These are phyloP conservation scores for Enteromius trimaculatus DNA, from an alignment of 2,797 vertebrate species.

Conservation along the genomic window DNA sequence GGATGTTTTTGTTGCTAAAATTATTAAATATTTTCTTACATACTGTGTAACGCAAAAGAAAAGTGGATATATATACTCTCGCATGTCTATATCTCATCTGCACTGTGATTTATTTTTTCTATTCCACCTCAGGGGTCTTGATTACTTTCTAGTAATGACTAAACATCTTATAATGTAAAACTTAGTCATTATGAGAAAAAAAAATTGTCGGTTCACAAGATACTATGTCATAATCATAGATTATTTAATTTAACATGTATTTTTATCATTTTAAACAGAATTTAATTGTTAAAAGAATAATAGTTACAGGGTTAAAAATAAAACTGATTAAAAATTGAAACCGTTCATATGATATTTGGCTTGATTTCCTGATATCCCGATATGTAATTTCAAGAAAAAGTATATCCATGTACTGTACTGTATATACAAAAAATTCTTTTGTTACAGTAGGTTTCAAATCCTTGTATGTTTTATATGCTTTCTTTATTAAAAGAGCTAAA, in stretches of 20 bases:
- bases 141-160: conserved; percentile 1
- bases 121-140: background rate
- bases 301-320: background rate
- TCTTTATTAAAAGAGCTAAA: background rate
- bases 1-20: background rate
- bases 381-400: background rate
- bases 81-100: background rate
- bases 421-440: background rate
- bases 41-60: background rate
- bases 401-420: background rate
- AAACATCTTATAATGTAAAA: background rate
- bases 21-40: background rate
- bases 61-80: background rate
- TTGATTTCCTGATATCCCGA: background rate
- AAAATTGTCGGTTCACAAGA: background rate
- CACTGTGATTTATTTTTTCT: background rate
- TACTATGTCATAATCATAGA: background rate
- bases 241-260: background rate
- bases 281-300: too few relatives aligned
- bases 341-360: background rate
- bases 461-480: background rate
- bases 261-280: background rate
- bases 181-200: background rate
- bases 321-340: background rate
- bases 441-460: background rate